Evolutionary conservation across 2,888 invertebrate genomes (phyloP), one percentile per base, ranked within the genome.

Genomic region (Hirtodrosophila trivittata): DNA sequence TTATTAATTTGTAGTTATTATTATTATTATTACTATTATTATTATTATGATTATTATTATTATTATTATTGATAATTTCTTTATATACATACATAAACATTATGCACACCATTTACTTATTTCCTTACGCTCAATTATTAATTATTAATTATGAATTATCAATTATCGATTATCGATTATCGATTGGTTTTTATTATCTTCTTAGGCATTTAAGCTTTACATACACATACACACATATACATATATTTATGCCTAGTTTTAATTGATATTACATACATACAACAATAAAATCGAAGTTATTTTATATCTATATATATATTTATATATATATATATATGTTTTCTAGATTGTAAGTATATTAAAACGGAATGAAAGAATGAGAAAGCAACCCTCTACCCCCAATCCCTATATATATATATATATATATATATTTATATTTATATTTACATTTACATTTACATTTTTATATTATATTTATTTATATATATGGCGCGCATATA

Each of bases 71-170:
- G 43, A 50, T 14, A 28, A 26, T 18, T 25, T 25, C 10, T 32
- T 21, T 32, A 35, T 49, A 28, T 62, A 37, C 10, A 43, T 42
- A 47, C 10, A 43, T 47, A 50, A 43, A 45, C 16, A 52, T 56
- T 64, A 77, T 77, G 83, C 78, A 85, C 83, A 77, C 57, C 62
- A 80, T 72, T 76, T 83, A 80, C 80, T 83, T 86, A 86, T 80
- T 80, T 80, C 84, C 84, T 67, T 72, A 67, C 32, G 77, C 72
- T 71, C 72, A 75, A 65, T 54, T 54, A 41, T 51, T 35, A 42
- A 21, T 21, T 10, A 1, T 35, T 35, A 13, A 35, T 13, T 13
- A 12, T 21, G 18, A 7, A 9, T 13, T 1, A 35, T 10, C 35
- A 9, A 10, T 10, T 13, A 13, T 7, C 14, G 18, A 37, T 74